phyloP scores from a whole-genome alignment of 2,797 vertebrate species.

The Oreortyx pictus region DNA sequence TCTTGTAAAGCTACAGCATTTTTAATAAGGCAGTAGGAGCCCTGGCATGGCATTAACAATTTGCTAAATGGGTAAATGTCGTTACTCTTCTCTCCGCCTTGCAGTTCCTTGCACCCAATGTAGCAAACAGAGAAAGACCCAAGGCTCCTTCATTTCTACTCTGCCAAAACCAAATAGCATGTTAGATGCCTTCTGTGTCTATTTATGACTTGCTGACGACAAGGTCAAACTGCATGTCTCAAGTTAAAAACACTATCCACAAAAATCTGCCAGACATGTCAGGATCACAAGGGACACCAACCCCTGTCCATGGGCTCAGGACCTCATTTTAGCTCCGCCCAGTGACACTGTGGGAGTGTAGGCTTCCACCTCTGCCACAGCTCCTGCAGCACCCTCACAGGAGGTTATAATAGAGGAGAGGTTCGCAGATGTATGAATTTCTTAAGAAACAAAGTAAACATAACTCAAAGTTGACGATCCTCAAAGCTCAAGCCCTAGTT shows the following conservation, averaged over 20 bases:
- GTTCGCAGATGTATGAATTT: not conserved
- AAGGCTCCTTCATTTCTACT: not conserved
- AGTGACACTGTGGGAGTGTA: not conserved
- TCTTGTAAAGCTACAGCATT: not conserved
- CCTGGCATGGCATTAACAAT: not conserved
- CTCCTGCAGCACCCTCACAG: rapidly evolving
- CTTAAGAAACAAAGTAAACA: not conserved
- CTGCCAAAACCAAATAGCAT: not conserved
- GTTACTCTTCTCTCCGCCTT: not conserved
- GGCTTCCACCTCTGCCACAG: not conserved
- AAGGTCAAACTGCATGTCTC: not conserved
- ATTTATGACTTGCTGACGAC: not conserved
- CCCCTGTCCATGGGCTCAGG: not conserved
- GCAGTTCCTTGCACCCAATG: not conserved
- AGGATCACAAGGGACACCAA: not conserved
- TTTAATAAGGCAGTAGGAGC: not conserved
- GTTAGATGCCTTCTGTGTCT: not conserved
- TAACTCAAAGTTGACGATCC: not conserved
- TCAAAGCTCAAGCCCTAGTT: not conserved
- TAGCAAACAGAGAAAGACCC: not conserved
- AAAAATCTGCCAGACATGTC: not conserved
- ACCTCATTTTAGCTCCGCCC: not conserved
- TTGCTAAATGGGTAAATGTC: not conserved
- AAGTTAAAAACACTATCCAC: not conserved
- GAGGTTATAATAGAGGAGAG: not conserved